phyloP scores from a whole-genome alignment of 2,888 invertebrate species.

The Eurois occulta region DNA sequence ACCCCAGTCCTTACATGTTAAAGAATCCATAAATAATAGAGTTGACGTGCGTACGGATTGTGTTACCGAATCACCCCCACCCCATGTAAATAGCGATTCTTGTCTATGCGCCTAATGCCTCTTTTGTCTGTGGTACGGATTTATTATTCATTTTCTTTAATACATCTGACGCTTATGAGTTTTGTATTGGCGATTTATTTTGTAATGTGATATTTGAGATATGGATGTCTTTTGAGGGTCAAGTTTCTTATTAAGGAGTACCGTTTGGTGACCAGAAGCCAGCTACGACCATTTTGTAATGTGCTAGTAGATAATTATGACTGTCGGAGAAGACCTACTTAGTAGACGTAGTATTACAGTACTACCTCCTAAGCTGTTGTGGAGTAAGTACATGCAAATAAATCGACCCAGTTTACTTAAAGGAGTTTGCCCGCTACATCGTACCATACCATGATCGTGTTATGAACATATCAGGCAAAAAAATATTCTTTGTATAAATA shows the following conservation, averaged over 20 bases:
- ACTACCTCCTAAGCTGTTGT: no score
- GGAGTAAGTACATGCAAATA: no score
- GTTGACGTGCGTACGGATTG: constrained; percentile 88
- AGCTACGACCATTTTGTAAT: not conserved
- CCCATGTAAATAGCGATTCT: constrained; percentile 78
- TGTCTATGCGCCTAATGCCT: constrained; percentile 88
- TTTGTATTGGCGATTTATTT: constrained; percentile 76
- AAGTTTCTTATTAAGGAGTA: constrained; percentile 7
- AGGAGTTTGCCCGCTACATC: no score
- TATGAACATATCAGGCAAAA: no score
- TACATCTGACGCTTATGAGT: constrained; percentile 86
- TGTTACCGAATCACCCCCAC: constrained; percentile 82
- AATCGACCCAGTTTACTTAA: no score
- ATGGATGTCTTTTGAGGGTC: constrained; percentile 42
- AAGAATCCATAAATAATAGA: constrained; percentile 91
- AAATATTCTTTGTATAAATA: no score
- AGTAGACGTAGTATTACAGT: not conserved
- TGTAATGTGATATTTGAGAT: constrained; percentile 63
- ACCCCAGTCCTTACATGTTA: constrained; percentile 88
- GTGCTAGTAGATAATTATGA: not conserved
- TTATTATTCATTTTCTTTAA: constrained; percentile 89
- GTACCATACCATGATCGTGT: no score
- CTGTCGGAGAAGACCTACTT: not conserved
- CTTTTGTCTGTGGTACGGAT: constrained; percentile 88
- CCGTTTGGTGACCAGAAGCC: not conserved